These are phyloP conservation scores for Drosophila pseudoananassae DNA, from an alignment of 1,140 invertebrate species.

Conservation along the genomic window DNA sequence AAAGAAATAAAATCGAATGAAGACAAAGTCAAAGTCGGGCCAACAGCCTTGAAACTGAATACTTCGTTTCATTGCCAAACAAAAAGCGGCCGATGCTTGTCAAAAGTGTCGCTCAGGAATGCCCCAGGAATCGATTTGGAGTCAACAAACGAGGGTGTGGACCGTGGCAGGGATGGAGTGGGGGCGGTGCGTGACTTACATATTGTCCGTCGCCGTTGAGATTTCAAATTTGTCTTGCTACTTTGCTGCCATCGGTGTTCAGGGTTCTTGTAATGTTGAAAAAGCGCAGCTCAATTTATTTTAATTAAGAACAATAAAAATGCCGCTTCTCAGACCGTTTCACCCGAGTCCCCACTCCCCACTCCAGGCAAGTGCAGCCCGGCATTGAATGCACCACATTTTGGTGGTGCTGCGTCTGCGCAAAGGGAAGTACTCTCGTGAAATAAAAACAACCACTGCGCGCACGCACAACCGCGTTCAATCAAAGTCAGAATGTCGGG, in stretches of 20 bases:
- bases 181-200: constrained; percentile 69
- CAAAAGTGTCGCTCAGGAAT: constrained; percentile 76
- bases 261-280: constrained; percentile 75
- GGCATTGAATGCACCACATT: constrained; percentile 58
- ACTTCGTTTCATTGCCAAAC: constrained; percentile 73
- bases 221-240: constrained; percentile 52
- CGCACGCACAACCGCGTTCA: constrained; percentile 74
- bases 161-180: background rate
- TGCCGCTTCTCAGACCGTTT: constrained; percentile 31
- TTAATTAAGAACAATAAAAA: constrained; percentile 82
- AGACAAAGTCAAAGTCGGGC: constrained; percentile 45
- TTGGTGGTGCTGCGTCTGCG: constrained; percentile 57
- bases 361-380: constrained; percentile 45
- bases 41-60: constrained; percentile 76
- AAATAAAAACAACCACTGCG: constrained; percentile 20
- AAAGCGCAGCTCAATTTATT: constrained; percentile 83
- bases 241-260: constrained; percentile 27
- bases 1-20: constrained; percentile 14
- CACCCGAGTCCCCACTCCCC: background rate
- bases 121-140: constrained; percentile 44
- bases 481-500: constrained; percentile 69
- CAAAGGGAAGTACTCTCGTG: constrained; percentile 24
- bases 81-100: constrained; percentile 74
- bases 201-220: constrained; percentile 54
- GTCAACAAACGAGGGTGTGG: constrained; percentile 20